Evolutionary conservation across 2,113 vertebrate genomes (phyloP).

Genomic region (Etheostoma cragini): DNA sequence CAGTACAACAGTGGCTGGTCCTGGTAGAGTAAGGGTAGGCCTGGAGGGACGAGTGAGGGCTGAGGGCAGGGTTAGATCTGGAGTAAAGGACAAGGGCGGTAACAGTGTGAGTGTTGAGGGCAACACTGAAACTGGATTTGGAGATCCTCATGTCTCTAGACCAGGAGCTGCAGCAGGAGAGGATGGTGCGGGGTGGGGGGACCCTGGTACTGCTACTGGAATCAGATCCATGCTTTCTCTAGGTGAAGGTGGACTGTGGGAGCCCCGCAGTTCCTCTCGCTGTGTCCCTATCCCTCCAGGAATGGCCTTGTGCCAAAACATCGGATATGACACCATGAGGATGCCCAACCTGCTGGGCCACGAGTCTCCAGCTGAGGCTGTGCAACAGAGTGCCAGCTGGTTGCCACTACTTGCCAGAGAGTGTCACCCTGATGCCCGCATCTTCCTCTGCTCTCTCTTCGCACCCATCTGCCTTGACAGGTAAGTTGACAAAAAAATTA

Average conservation of each 20-base stretch:
- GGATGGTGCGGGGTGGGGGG: slow-evolving; percentile 35
- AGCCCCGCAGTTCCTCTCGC: slow-evolving; percentile 81
- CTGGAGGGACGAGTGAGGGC: slow-evolving; percentile 25
- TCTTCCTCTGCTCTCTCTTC: slow-evolving; percentile 91
- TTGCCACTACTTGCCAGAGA: slow-evolving; percentile 87
- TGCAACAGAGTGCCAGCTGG: slow-evolving; percentile 89
- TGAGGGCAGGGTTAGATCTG: slow-evolving; percentile 40
- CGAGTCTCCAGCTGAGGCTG: slow-evolving; percentile 85
- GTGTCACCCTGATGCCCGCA: slow-evolving; percentile 87
- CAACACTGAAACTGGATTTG: slow-evolving; percentile 38
- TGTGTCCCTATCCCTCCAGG: slow-evolving; percentile 82
- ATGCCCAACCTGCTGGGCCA: slow-evolving; percentile 90
- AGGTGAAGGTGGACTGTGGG: slow-evolving; percentile 75
- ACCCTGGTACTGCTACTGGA: slow-evolving; percentile 21
- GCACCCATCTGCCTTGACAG: slow-evolving; percentile 89
- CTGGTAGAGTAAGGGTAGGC: slow-evolving; percentile 27
- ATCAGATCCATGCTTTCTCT: slow-evolving; percentile 48
- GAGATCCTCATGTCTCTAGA: slow-evolving; percentile 30
- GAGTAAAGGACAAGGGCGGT: slow-evolving; percentile 36
- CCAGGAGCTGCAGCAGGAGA: slow-evolving; percentile 18
- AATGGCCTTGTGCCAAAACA: slow-evolving; percentile 88
- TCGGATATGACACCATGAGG: slow-evolving; percentile 87
- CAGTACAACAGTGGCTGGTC: slow-evolving; percentile 22
- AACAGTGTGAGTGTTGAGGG: slow-evolving; percentile 10
- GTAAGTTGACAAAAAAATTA: slow-evolving; percentile 69